Base-by-base conservation (phyloP, 2,888 invertebrate genomes). In the Phragmatobia fuliginosa region DNA sequence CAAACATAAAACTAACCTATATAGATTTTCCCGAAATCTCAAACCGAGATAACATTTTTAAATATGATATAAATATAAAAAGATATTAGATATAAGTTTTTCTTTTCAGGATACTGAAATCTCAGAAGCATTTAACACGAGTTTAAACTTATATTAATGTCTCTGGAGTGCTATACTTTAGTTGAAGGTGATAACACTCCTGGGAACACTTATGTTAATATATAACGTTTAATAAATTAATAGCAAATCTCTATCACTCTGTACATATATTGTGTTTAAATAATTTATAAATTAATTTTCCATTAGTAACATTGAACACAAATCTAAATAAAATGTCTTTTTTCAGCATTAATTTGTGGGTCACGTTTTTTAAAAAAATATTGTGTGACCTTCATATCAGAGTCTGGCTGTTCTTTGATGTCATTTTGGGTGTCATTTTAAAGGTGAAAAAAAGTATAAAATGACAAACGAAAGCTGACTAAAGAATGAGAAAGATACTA, bases 131-230 rank as follows among this genome's bases (percentile, higher is more conserved):
- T 60, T 60, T 33, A 18, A 32, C n/a, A 60, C 21, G n/a, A 60
- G 36, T n/a, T 25, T 8, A 60, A 36, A 60, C 16, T 60, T 25
- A 36, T 32, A 6, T n/a, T 60, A 36, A 25, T 60, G 36, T 28
- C 64, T 3, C 16, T 16, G 28, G 32, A 14, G 65, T 58, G 52
- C 33, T 58, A 65, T 65, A 36, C 18, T 28, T 58, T 38, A 31
- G 58, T 58, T 66, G 11, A 11, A 11, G 18, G n/a, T 38, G 38
- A 66, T 58, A 38, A 58, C 58, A 31, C 56, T n/a, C 38, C 28
- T 16, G 56, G 58, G 38, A 31, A 38, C 58, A 66, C 58, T 66
- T 66, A 28, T 66, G 31, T 28, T 11, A 58, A 66, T 31, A 33
- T 58, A 28, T 38, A 58, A 31, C 38, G 16, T 14, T 21, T 38